Evolutionary conservation across 1,140 invertebrate species (phyloP).

Genomic region (Lordiphosa mommai): DNA sequence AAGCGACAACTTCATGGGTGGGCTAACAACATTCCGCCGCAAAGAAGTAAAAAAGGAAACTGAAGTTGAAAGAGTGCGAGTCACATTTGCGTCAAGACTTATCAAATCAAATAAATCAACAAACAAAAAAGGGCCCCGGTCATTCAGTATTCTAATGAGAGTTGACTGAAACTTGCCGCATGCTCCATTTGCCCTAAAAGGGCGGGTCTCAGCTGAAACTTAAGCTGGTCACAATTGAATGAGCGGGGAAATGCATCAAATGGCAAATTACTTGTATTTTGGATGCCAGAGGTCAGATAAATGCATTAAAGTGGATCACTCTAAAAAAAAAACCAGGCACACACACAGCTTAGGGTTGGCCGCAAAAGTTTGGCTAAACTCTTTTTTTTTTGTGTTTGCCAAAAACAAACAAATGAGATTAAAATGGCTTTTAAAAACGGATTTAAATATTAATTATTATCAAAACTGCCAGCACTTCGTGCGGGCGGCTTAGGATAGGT

Average conservation of each 20-base stretch:
- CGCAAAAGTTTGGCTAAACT: conserved; percentile 11
- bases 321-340: too few relatives aligned
- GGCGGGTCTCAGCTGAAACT: conserved; percentile 5
- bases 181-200: not conserved
- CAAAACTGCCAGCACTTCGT: conserved; percentile 43
- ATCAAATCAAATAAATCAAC: conserved; percentile 64
- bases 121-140: not conserved
- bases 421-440: conserved; percentile 47
- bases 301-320: too few relatives aligned
- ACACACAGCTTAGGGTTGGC: conserved; percentile 3
- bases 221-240: conserved; percentile 6
- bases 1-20: conserved; percentile 19
- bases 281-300: too few relatives aligned
- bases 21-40: conserved; percentile 8
- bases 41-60: not conserved
- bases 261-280: too few relatives aligned
- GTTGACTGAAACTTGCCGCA: conserved; percentile 1
- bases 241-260: conserved; percentile 1
- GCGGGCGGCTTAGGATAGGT: not conserved
- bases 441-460: conserved; percentile 69
- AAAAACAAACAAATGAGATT: conserved; percentile 16
- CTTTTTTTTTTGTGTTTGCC: not conserved
- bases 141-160: conserved; percentile 2
- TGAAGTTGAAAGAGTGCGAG: conserved; percentile 1
- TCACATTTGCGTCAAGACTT: conserved; percentile 60